Conservation (phyloP, 2,888 invertebrate genomes). For the Stenurella melanura region DNA sequence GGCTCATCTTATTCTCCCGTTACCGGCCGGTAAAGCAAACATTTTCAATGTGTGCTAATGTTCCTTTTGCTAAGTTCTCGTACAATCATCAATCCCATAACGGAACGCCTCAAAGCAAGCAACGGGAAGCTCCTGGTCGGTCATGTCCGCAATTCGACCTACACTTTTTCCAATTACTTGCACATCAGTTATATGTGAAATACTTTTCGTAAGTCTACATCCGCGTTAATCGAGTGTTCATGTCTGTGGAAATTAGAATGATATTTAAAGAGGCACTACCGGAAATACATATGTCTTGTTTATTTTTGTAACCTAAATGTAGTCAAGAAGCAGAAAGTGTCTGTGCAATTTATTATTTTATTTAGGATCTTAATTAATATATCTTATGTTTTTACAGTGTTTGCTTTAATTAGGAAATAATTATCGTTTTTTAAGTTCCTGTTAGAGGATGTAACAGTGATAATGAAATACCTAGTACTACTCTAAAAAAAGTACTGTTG, state of each 20-base stretch:
- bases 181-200: constrained; percentile 27
- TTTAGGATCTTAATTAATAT: not conserved
- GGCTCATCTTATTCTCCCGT: constrained; percentile 37
- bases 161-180: constrained; percentile 31
- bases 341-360: not conserved
- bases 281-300: constrained; percentile 18
- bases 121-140: constrained; percentile 49
- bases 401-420: too few relatives aligned
- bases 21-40: constrained; percentile 36
- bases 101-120: constrained; percentile 45
- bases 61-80: constrained; percentile 43
- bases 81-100: constrained; percentile 44
- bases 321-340: not conserved
- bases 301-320: not conserved
- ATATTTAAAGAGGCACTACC: constrained; percentile 16
- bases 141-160: constrained; percentile 40
- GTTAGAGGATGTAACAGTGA: too few relatives aligned
- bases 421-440: too few relatives aligned
- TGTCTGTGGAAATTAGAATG: constrained; percentile 33
- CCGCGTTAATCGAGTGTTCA: constrained; percentile 29
- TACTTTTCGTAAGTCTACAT: constrained; percentile 23
- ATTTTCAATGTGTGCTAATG: constrained; percentile 46
- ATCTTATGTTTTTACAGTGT: too few relatives aligned
- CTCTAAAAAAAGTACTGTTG: too few relatives aligned
- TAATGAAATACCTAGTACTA: too few relatives aligned